Evolutionary conservation across 2,797 vertebrate genomes (phyloP).

Genomic region (Adrianichthys oophorus): DNA sequence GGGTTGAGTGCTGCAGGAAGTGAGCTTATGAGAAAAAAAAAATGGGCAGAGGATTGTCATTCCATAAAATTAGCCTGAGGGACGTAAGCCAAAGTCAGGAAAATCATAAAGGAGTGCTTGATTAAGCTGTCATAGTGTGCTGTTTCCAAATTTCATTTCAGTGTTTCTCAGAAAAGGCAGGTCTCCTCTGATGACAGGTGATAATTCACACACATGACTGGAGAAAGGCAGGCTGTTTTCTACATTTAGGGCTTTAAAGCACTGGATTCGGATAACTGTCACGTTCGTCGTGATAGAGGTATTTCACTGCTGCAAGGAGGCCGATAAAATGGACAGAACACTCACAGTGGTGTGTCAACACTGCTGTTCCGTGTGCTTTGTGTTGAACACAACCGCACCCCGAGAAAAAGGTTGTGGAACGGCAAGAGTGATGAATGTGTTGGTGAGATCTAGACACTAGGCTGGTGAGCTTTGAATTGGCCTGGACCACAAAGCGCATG

Average conservation of each 20-base stretch:
- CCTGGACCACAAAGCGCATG: conserved; percentile 37
- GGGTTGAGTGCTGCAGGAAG: conserved; percentile 27
- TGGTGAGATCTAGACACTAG: conserved; percentile 50
- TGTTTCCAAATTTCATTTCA: conserved; percentile 58
- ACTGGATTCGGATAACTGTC: conserved; percentile 44
- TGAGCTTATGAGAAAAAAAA: conserved; percentile 35
- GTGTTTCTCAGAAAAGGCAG: conserved; percentile 40
- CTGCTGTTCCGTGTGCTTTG: conserved; percentile 35
- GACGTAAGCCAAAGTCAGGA: conserved; percentile 48
- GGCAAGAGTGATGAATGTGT: conserved; percentile 57
- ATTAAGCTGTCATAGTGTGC: conserved; percentile 69
- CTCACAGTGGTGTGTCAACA: conserved; percentile 19
- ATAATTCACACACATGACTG: conserved; percentile 63
- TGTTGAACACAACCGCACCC: conserved; percentile 30
- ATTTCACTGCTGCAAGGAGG: conserved; percentile 36
- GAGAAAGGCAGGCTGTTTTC: conserved; percentile 43
- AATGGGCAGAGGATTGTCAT: conserved; percentile 50
- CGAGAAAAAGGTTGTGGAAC: conserved; percentile 31
- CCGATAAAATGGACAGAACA: conserved; percentile 42
- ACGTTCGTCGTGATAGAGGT: conserved; percentile 26
- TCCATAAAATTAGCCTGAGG: conserved; percentile 50
- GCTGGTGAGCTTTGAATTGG: conserved; percentile 59
- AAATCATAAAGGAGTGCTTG: conserved; percentile 63
- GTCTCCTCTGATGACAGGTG: conserved; percentile 55
- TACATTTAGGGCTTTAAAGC: conserved; percentile 39